Evolutionary conservation across 92 coral and sea anemone genomes (phyloP), one percentile per base, ranked within the genome.

Genomic region (Meandrina meandrites): DNA sequence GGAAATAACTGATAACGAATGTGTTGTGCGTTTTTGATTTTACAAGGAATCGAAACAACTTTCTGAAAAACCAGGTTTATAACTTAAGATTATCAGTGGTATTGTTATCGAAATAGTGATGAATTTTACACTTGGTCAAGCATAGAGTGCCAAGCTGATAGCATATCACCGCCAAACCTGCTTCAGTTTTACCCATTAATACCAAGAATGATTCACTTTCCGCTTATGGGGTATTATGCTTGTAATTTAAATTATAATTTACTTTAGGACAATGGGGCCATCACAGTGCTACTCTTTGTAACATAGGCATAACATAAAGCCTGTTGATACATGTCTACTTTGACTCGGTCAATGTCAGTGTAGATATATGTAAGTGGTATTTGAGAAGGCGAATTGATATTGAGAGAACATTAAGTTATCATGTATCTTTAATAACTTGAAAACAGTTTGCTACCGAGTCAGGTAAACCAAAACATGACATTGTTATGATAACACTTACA

Each of bases 351-450:
- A 40, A 2, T 22, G 67, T 5, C 71, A 17, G 78, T 30, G 5
- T 73, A 37, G 48, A 73, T 28, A 27, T 9, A 66, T n/a, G n/a
- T 27, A 42, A 81, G 85, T 54, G 71, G 48, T 22, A 71, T 45
- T 32, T 54, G 64, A 74, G 35, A 30, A 34, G 79, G n/a, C 34
- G 35, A 18, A 5, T 50, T 8, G 48, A 7, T 70, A 50, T 70
- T 21, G 79, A 47, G 79, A 24, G 58, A 32, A 45, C 31, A 50
- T 83, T 83, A 35, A 35, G 51, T n/a, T 73, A 77, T 85, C 88
- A 85, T 85, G 82, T 66, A 85, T 76, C 76, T 78, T 85, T 66
- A 76, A 85, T 77, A 77, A 76, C 83, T 48, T 66, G 73, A 75
- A 74, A 73, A 74, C 83, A 76, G 83, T 84, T 75, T 84, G 75